Base-by-base conservation (phyloP, 2,797 vertebrate species). In the Chanos chanos region DNA sequence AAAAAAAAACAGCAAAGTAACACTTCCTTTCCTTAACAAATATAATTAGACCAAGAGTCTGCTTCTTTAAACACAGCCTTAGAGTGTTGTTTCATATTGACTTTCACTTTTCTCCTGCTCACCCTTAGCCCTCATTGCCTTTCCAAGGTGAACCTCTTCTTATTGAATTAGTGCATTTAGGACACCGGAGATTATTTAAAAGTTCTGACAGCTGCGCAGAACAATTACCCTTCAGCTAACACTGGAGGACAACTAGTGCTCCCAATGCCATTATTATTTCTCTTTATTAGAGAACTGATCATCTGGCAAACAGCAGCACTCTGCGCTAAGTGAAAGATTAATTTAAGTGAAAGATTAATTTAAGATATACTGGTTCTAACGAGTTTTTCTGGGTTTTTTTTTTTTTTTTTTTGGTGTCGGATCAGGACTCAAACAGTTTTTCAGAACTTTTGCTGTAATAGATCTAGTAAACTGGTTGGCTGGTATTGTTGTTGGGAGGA, bases 211-310 rank as follows among this genome's bases (percentile, higher is more conserved):
- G 80, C 84, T 84, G 79, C n/a, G n/a, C 72, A 71, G 59, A 76
- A 78, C 58, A 57, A 84, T 83, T 86, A 81, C 76, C 80, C 80
- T 87, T 86, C 76, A 82, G 81, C 71, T 66, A 55, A 64, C 70
- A 83, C 52, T 84, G 82, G 84, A 89, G 85, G 85, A 71, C 80
- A 76, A 70, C 63, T 52, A 16, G 69, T 57, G 61, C n/a, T 13
- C 66, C 63, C 69, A 81, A 80, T 69, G 77, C 76, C 75, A 76
- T 43, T 55, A 65, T 78, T 71, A 80, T 86, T 81, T 78, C 83
- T 88, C 86, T 87, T 83, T 84, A 86, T 86, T 85, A 85, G 78
- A 78, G 65, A 71, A 81, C 86, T 85, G 85, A 87, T 87, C 81
- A 85, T 55, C 54, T 15, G 51, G 19, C 28, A 52, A 40, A 43